phyloP scores from a whole-genome alignment of 2,113 vertebrate genomes.

The Pleuronectes platessa region DNA sequence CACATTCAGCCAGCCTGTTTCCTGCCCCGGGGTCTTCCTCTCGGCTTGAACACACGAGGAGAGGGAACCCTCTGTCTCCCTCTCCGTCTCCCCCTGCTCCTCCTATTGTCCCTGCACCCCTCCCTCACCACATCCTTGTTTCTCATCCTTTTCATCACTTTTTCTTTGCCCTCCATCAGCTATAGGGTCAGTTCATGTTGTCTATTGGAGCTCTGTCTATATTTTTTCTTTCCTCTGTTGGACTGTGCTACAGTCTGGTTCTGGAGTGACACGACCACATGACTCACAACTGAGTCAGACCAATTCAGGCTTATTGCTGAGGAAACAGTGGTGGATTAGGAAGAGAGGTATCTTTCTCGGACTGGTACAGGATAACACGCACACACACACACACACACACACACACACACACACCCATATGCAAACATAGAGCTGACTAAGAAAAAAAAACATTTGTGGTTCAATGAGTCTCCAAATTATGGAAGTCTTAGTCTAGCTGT shows the following conservation, averaged over 20 bases:
- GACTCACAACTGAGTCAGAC: conserved; percentile 73
- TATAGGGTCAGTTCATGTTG: conserved; percentile 44
- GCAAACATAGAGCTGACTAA: conserved; percentile 16
- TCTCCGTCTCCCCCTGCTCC: conserved; percentile 30
- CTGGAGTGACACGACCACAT: conserved; percentile 66
- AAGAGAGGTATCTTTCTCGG: conserved; percentile 71
- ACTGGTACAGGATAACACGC: conserved; percentile 55
- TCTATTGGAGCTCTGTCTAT: conserved; percentile 26
- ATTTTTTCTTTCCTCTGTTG: conserved; percentile 17
- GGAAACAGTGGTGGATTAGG: conserved; percentile 71
- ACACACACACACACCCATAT: conserved; percentile 14
- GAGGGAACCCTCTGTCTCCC: conserved; percentile 77
- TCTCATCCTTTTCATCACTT: conserved; percentile 57
- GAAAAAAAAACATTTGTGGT: conserved; percentile 29
- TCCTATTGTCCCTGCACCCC: conserved; percentile 33
- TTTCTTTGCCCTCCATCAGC: conserved; percentile 28
- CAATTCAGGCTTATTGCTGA: conserved; percentile 63
- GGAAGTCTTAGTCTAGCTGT: conserved; percentile 66
- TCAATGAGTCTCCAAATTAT: conserved; percentile 56
- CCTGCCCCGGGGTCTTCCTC: conserved; percentile 78
- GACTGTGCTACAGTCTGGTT: conserved; percentile 45
- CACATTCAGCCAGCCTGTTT: conserved; percentile 76
- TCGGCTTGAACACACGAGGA: conserved; percentile 59
- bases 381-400: conserved; percentile 12
- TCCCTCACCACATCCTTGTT: conserved; percentile 59